These are phyloP conservation scores for Ypsolopha scabrella DNA, from an alignment of 2,888 invertebrate species.

Conservation along the genomic window DNA sequence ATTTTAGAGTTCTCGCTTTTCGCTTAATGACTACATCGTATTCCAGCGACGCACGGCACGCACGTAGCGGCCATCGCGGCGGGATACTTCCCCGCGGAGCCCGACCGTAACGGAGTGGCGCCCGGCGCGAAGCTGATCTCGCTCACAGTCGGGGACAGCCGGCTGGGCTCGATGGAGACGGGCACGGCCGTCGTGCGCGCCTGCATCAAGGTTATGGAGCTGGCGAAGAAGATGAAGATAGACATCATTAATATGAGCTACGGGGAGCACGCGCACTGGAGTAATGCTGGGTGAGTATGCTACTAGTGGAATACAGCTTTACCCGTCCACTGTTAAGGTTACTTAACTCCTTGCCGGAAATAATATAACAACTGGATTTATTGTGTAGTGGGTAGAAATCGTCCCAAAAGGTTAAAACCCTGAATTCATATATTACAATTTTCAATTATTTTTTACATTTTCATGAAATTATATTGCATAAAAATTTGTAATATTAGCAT, in stretches of 20 bases:
- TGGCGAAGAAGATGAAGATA: slow-evolving; percentile 69
- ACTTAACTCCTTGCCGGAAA: too few relatives aligned
- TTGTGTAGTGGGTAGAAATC: too few relatives aligned
- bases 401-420: too few relatives aligned
- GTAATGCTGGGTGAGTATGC: slow-evolving; percentile 82
- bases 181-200: slow-evolving; percentile 93
- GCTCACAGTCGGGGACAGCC: slow-evolving; percentile 92
- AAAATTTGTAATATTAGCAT: too few relatives aligned
- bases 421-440: too few relatives aligned
- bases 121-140: slow-evolving; percentile 97
- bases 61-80: slow-evolving; percentile 98
- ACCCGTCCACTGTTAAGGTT: too few relatives aligned
- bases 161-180: slow-evolving; percentile 96
- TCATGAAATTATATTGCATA: too few relatives aligned
- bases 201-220: slow-evolving; percentile 87
- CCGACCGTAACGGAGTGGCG: slow-evolving; percentile 93
- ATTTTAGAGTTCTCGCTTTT: too few relatives aligned
- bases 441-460: too few relatives aligned
- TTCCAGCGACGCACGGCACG: slow-evolving; percentile 92
- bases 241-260: slow-evolving; percentile 99
- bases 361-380: too few relatives aligned
- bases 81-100: slow-evolving; percentile 87
- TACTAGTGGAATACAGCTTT: too few relatives aligned
- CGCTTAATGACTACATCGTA: not conserved
- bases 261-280: slow-evolving; percentile 95